Evolutionary conservation across 2,797 vertebrate species (phyloP), one percentile per base, ranked within the genome.

Genomic region (Platalea minor): DNA sequence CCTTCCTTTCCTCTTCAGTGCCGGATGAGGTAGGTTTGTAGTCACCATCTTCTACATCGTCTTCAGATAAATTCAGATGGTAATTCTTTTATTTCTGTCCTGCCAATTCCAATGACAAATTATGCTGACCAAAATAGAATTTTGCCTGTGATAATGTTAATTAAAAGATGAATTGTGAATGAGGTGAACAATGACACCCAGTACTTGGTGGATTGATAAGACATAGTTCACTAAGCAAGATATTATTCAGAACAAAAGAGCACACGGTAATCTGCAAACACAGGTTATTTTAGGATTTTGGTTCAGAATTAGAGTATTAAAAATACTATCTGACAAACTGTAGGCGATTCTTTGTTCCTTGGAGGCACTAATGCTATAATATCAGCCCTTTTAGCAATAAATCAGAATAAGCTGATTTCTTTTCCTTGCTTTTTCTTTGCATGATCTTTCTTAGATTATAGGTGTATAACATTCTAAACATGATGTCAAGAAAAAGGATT

Each of bases 131-230:
- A 92, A 94, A 95, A 96, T 97, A 96, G 96, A 96, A 94, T 92
- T 95, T 95, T 95, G 76, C 86, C 94, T 83, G 85, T 91, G 95
- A 96, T 96, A 94, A 95, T 93, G 86, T 96, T 96, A 97, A 97
- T 97, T 96, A 96, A 96, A 96, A 95, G 93, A 96, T 96, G 90
- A 97, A 97, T 96, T 97, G 91, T 96, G 94, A 96, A 96, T 96
- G 96, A 97, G 93, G 94, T 95, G 95, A 96, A 96, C 91, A 91
- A 94, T 94, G 95, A 95, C 94, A 95, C 91, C 43, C 91, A n/a
- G 91, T 89, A 91, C 86, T 93, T 68, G 48, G 81, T 94, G 68
- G 80, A 96, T 95, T 95, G 95, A 92, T 96, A 95, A 96, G 84
- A 87, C 74, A 48, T 63, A 95, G 88, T 94, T 96, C 93, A 74